Conservation (phyloP, 1,140 invertebrate species). For the Drosophila oshimai region DNA sequence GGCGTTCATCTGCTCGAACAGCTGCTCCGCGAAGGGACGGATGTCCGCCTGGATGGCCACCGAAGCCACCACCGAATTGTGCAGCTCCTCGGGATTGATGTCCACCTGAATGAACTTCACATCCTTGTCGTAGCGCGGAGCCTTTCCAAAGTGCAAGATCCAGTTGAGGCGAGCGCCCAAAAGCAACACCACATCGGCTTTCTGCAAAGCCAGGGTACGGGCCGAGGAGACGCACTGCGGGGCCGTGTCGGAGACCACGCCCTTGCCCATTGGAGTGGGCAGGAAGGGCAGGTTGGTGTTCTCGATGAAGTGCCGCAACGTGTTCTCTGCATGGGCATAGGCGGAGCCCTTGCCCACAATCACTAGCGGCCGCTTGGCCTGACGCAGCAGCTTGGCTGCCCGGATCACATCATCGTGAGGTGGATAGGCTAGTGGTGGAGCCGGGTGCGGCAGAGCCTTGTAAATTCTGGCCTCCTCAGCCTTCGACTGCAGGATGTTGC, state of each 20-base stretch:
- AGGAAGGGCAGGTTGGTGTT: constrained; percentile 92
- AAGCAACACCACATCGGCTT: constrained; percentile 94
- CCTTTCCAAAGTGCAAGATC: constrained; percentile 97
- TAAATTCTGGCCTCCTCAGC: constrained; percentile 79
- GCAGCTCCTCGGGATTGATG: constrained; percentile 93
- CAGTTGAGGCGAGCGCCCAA: constrained; percentile 97
- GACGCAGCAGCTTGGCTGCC: constrained; percentile 87
- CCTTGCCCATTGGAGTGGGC: constrained; percentile 98
- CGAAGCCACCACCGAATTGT: constrained; percentile 91
- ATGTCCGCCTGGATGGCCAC: constrained; percentile 93
- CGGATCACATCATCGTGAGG: constrained; percentile 86
- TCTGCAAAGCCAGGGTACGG: constrained; percentile 91
- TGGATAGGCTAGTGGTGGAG: constrained; percentile 88
- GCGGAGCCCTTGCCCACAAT: constrained; percentile 97
- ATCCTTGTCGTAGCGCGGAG: constrained; percentile 91
- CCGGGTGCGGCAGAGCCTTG: constrained; percentile 80
- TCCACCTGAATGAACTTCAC: constrained; percentile 97
- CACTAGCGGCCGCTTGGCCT: constrained; percentile 91
- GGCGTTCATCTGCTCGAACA: constrained; percentile 85
- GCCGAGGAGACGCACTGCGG: constrained; percentile 91
- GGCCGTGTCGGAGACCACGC: constrained; percentile 93
- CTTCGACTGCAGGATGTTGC: constrained; percentile 88
- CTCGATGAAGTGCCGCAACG: constrained; percentile 88
- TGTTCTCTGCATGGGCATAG: constrained; percentile 90
- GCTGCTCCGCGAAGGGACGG: constrained; percentile 86